Percentiles rank a stretch among this genome's conserved stretches.
Evolutionary conservation across 1,140 invertebrate genomes (phyloP).

Genomic region (Subanguina moxae): DNA sequence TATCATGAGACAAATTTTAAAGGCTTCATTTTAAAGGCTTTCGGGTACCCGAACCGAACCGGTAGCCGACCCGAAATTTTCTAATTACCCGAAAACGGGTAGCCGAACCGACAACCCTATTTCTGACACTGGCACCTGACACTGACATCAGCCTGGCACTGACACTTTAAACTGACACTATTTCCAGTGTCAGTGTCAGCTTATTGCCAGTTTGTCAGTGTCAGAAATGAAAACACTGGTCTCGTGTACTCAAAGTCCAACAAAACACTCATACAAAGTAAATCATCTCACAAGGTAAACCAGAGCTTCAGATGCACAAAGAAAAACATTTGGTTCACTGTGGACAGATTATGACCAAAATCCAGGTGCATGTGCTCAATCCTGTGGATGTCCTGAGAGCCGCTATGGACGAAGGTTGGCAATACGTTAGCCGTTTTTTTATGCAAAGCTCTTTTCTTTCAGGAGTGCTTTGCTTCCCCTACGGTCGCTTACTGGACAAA

Average conservation of each 20-base stretch:
- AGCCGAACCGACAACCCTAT: too few relatives aligned
- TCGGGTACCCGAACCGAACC: too few relatives aligned
- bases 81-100: too few relatives aligned
- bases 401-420: slow-evolving; percentile 54
- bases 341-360: slow-evolving; percentile 47
- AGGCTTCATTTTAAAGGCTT: too few relatives aligned
- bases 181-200: too few relatives aligned
- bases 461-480: slow-evolving; percentile 57
- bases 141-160: too few relatives aligned
- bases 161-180: too few relatives aligned
- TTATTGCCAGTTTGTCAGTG: too few relatives aligned
- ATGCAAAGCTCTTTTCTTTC: slow-evolving; percentile 8
- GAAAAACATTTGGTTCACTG: slow-evolving; percentile 38
- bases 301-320: slow-evolving; percentile 16
- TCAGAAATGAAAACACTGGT: slow-evolving; percentile 12
- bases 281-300: not conserved
- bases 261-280: not conserved
- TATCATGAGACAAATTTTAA: too few relatives aligned
- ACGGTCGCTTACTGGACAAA: slow-evolving; percentile 53
- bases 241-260: not conserved
- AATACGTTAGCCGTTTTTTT: not conserved
- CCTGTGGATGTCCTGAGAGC: slow-evolving; percentile 57
- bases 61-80: too few relatives aligned
- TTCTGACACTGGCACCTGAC: too few relatives aligned
- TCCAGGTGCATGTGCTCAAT: slow-evolving; percentile 58